A percentile compares a stretch with the other conserved stretches of the same genome.
Evolutionary conservation across 2,797 vertebrate species (phyloP).

Genomic region (Megalops cyprinoides): DNA sequence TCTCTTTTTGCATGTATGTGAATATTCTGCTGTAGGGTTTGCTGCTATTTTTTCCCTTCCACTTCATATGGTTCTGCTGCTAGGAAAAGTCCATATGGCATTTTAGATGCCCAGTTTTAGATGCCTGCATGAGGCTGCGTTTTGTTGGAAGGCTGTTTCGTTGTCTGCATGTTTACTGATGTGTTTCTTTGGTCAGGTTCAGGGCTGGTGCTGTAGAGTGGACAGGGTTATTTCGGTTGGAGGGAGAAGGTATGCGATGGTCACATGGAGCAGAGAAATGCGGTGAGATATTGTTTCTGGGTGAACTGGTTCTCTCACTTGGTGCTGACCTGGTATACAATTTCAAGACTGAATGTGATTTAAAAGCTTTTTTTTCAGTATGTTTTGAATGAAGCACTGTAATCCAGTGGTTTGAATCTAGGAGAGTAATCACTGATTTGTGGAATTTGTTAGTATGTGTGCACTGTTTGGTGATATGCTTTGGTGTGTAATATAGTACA

Average conservation of each 20-base stretch:
- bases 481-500: neutral
- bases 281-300: neutral
- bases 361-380: neutral
- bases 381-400: too few species aligned
- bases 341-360: neutral
- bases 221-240: conserved; percentile 35
- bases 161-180: neutral
- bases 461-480: neutral
- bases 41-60: too few species aligned
- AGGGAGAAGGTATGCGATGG: neutral
- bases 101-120: too few species aligned
- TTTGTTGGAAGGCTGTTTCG: too few species aligned
- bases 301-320: neutral
- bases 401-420: neutral
- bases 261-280: neutral
- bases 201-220: conserved; percentile 47
- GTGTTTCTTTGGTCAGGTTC: conserved; percentile 42
- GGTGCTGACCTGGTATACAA: neutral
- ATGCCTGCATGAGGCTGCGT: too few species aligned
- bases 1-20: too few species aligned
- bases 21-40: too few species aligned
- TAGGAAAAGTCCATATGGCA: too few species aligned
- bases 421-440: neutral
- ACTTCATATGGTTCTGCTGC: too few species aligned
- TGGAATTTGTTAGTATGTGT: neutral